A percentile compares a stretch with the other conserved stretches of the same genome.
Evolutionary conservation across 2,888 invertebrate genomes (phyloP).

Genomic region (Napeogenes inachia): DNA sequence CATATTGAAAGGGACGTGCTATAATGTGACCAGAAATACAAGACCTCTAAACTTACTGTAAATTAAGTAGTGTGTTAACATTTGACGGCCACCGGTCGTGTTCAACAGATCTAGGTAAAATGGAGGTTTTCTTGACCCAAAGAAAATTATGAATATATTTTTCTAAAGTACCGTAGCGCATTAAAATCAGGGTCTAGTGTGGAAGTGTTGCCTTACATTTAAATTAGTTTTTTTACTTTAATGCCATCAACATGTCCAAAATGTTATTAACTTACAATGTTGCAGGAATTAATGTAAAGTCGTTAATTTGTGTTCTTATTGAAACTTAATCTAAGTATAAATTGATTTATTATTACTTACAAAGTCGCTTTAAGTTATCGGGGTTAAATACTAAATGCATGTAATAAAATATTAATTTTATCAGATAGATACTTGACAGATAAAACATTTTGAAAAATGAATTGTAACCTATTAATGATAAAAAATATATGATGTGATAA

Average conservation of each 20-base stretch:
- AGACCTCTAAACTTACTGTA: conserved; percentile 44
- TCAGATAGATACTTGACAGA: too few species aligned
- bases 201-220: neutral
- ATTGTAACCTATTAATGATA: too few species aligned
- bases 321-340: neutral
- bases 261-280: neutral
- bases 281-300: neutral
- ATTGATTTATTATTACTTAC: neutral
- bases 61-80: conserved; percentile 24
- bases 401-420: too few species aligned
- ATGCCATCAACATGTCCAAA: neutral
- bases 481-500: too few species aligned
- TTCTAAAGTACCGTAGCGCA: conserved; percentile 42
- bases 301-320: conserved; percentile 4
- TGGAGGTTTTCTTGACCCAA: conserved; percentile 65
- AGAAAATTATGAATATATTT: conserved; percentile 66
- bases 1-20: conserved; percentile 69
- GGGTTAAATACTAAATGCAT: too few species aligned
- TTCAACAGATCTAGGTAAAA: conserved; percentile 43
- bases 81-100: conserved; percentile 27
- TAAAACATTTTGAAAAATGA: too few species aligned
- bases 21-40: conserved; percentile 49
- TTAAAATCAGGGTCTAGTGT: conserved; percentile 44
- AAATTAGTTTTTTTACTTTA: conserved; percentile 1
- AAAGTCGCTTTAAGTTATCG: neutral